A percentile compares a stretch with the other conserved stretches of the same genome.
Conservation (phyloP, 2,888 invertebrate genomes). For the Phaedon cochleariae region DNA sequence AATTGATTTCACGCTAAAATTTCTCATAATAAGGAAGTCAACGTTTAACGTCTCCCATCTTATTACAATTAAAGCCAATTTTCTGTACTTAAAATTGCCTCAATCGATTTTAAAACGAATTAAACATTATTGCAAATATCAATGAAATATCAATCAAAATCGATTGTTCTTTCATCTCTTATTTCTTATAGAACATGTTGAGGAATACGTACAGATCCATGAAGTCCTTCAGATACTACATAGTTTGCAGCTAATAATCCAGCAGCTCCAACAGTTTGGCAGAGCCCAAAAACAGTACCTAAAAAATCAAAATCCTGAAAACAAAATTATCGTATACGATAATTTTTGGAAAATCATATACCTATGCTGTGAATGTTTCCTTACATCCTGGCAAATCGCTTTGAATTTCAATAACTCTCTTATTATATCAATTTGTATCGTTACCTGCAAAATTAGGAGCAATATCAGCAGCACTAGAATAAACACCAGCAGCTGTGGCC, state of each 20-base stretch:
- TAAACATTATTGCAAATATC: background rate
- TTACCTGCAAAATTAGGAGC: conserved; percentile 65
- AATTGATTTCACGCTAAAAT: background rate
- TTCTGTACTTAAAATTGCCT: too few relatives aligned
- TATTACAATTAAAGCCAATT: too few relatives aligned
- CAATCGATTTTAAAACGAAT: background rate
- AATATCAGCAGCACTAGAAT: conserved; percentile 69
- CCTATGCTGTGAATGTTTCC: too few relatives aligned
- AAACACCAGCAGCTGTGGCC: conserved; percentile 67
- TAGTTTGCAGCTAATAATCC: conserved; percentile 67
- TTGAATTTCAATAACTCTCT: too few relatives aligned
- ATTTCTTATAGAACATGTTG: background rate
- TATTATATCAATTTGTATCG: too few relatives aligned
- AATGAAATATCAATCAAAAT: background rate
- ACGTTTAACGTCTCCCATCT: too few relatives aligned
- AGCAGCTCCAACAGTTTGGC: conserved; percentile 68
- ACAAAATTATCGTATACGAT: background rate
- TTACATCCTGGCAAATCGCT: too few relatives aligned
- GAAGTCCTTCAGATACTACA: conserved; percentile 67
- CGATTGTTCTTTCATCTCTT: background rate
- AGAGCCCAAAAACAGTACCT: conserved; percentile 63
- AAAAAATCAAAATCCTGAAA: conserved; percentile 10
- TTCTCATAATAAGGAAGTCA: background rate
- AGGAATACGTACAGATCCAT: conserved; percentile 64
- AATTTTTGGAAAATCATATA: too few relatives aligned